Conservation (phyloP, 37 sponge, comb jelly and placozoan genomes). For the Corticium candelabrum region DNA sequence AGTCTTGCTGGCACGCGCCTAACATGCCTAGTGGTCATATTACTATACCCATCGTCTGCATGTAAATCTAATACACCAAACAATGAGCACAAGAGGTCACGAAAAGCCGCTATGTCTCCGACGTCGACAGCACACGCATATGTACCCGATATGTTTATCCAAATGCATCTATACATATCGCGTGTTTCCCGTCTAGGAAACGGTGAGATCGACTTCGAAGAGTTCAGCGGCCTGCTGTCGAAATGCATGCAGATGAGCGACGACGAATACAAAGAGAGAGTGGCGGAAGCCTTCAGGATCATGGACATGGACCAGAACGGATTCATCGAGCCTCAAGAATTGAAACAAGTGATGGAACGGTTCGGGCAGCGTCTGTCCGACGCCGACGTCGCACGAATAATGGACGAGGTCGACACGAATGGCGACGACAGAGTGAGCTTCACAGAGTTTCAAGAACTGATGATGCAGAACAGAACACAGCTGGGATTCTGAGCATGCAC, state of each 20-base stretch:
- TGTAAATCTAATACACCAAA: too few relatives aligned
- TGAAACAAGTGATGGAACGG: neutral
- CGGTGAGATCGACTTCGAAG: neutral
- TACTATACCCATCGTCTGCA: too few relatives aligned
- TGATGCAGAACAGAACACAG: too few relatives aligned
- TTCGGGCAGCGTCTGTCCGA: neutral
- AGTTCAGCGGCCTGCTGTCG: neutral
- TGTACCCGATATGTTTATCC: too few relatives aligned
- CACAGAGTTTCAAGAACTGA: neutral
- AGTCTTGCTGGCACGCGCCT: too few relatives aligned
- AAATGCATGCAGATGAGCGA: neutral
- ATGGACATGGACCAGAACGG: neutral
- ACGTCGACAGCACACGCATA: too few relatives aligned
- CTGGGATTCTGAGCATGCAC: too few relatives aligned
- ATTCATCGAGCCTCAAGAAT: neutral
- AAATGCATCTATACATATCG: too few relatives aligned
- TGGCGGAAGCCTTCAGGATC: neutral
- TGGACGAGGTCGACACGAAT: neutral
- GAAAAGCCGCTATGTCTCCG: too few relatives aligned
- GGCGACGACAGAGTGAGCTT: neutral
- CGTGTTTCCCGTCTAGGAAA: too few relatives aligned
- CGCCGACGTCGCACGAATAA: neutral
- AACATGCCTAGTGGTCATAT: too few relatives aligned
- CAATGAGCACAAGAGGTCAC: too few relatives aligned
- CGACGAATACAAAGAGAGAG: neutral